A percentile compares a stretch with the other conserved stretches of the same genome.
Conservation (phyloP, 2,797 vertebrate genomes). For the Chelon auratus region DNA sequence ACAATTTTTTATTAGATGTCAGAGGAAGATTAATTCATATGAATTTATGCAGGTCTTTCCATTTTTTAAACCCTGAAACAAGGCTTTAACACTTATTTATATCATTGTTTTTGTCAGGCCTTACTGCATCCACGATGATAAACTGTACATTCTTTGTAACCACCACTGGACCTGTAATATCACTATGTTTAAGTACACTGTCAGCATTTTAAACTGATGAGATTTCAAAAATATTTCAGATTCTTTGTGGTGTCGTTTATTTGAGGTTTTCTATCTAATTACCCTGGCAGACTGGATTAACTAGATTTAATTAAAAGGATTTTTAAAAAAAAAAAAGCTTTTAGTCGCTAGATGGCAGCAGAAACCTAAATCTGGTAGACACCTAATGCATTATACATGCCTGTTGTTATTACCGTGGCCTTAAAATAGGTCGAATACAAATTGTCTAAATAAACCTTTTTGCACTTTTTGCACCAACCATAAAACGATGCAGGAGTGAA, state of each 20-base stretch:
- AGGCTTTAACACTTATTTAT: neutral
- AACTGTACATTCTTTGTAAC: neutral
- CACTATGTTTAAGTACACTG: neutral
- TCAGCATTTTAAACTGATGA: conserved; percentile 4
- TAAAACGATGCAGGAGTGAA: neutral
- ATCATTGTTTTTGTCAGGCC: neutral
- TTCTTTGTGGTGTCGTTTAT: neutral
- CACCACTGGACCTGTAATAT: neutral
- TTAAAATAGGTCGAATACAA: neutral
- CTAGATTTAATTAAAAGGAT: neutral
- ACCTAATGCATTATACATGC: neutral
- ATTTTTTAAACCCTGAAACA: neutral
- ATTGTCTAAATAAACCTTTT: neutral
- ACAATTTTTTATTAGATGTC: neutral
- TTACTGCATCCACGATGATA: neutral
- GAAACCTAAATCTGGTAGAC: neutral
- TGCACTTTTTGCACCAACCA: too few species aligned
- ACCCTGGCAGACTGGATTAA: neutral
- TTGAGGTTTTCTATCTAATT: neutral
- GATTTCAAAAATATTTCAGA: neutral
- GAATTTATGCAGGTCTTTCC: neutral
- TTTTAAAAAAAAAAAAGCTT: neutral
- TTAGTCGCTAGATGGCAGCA: conserved; percentile 55
- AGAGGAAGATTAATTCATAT: neutral
- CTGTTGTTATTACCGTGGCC: neutral